Evolutionary conservation across 2,888 invertebrate species (phyloP).

Genomic region (Drosophila emarginata): DNA sequence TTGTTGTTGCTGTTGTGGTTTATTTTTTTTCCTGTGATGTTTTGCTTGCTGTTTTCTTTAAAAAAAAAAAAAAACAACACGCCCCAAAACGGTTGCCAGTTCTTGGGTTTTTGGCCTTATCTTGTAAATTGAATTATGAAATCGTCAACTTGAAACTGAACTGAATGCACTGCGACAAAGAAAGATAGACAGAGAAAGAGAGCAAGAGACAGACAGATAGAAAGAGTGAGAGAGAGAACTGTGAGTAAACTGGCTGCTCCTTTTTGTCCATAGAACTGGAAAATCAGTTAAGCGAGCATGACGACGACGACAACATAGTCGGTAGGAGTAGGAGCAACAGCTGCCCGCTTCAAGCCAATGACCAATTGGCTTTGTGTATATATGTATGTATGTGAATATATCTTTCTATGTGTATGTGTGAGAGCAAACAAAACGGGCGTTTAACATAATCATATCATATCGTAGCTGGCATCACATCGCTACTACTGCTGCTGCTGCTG

Average conservation of each 20-base stretch:
- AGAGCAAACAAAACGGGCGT: slow-evolving; percentile 76
- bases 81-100: slow-evolving; percentile 58
- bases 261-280: slow-evolving; percentile 68
- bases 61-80: slow-evolving; percentile 65
- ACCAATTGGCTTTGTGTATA: slow-evolving; percentile 53
- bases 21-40: slow-evolving; percentile 31
- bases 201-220: slow-evolving; percentile 38
- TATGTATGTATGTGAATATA: slow-evolving; percentile 10
- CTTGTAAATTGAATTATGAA: slow-evolving; percentile 81
- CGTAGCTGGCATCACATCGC: slow-evolving; percentile 74
- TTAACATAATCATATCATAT: slow-evolving; percentile 79
- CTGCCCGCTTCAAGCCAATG: slow-evolving; percentile 69
- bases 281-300: slow-evolving; percentile 77
- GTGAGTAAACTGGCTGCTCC: slow-evolving; percentile 60
- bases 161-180: slow-evolving; percentile 54
- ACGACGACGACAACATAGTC: slow-evolving; percentile 61
- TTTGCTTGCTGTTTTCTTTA: slow-evolving; percentile 44
- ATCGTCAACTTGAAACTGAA: slow-evolving; percentile 79
- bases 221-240: slow-evolving; percentile 33
- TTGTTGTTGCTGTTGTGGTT: slow-evolving; percentile 45
- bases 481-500: slow-evolving; percentile 32
- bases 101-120: slow-evolving; percentile 62
- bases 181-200: slow-evolving; percentile 28
- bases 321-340: slow-evolving; percentile 35
- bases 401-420: slow-evolving; percentile 28